Percentiles rank a stretch among this genome's conserved stretches.
These are phyloP conservation scores for Daubentonia madagascariensis DNA, from an alignment of 2,113 vertebrate species.

Conservation along the genomic window DNA sequence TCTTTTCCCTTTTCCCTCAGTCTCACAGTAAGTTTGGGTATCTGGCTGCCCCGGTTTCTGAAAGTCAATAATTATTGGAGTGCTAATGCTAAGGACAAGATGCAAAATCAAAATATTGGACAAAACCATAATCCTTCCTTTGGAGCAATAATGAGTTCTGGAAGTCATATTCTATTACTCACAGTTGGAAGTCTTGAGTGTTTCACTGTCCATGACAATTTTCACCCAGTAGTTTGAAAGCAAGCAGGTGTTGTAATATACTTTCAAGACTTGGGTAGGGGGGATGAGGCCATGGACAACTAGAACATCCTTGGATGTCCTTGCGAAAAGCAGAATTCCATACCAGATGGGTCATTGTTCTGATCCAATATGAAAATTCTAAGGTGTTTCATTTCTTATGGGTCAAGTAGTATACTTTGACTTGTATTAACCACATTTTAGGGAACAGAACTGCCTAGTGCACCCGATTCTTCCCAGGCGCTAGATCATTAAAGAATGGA, in stretches of 20 bases:
- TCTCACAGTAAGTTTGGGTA: background rate
- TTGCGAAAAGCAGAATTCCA: background rate
- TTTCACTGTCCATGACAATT: background rate
- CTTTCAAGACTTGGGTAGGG: background rate
- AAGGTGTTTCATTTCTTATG: background rate
- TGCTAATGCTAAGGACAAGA: background rate
- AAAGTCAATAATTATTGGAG: background rate
- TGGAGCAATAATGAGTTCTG: background rate
- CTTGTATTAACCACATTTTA: background rate
- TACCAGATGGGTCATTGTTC: background rate
- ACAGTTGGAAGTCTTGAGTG: background rate
- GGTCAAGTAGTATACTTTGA: background rate
- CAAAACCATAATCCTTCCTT: background rate
- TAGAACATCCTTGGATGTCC: background rate
- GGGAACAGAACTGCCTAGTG: background rate
- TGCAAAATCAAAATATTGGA: background rate
- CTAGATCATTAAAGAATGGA: background rate
- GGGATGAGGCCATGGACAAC: background rate
- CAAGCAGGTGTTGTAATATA: background rate
- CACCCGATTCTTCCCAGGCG: rapidly evolving
- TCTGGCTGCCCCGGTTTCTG: background rate
- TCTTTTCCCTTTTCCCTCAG: background rate
- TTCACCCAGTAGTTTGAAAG: background rate
- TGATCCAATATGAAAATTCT: background rate
- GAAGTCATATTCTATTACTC: background rate